These are phyloP conservation scores for Caenorhabditis inopinata DNA, from an alignment of 1,140 invertebrate genomes.

Conservation along the genomic window DNA sequence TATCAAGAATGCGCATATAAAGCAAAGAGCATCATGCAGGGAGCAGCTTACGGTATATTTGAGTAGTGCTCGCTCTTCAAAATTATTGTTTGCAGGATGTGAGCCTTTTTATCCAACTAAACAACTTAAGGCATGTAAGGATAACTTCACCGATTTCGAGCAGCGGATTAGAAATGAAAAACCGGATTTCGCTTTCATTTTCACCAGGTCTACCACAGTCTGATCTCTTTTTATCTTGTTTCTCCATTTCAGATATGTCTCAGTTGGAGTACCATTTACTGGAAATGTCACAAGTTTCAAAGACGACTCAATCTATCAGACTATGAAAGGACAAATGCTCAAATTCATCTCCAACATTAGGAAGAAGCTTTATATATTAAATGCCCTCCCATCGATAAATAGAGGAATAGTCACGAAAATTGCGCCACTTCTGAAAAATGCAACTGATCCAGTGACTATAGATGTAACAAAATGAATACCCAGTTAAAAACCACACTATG, in stretches of 20 bases:
- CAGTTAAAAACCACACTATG: too few relatives aligned
- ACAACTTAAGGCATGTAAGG: not conserved
- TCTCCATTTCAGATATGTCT: not conserved
- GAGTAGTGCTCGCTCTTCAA: too few relatives aligned
- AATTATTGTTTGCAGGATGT: not conserved
- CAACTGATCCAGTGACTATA: not conserved
- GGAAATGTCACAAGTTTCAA: not conserved
- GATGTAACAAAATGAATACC: not conserved
- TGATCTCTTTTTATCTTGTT: too few relatives aligned
- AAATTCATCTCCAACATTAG: conserved; percentile 4
- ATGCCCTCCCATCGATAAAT: not conserved
- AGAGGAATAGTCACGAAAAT: not conserved
- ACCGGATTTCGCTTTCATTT: conserved; percentile 1
- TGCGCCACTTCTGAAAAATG: not conserved
- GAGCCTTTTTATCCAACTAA: not conserved
- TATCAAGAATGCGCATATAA: not conserved
- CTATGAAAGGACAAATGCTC: conserved; percentile 9
- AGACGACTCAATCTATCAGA: not conserved
- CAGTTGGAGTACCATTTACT: not conserved
- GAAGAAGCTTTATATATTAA: not conserved
- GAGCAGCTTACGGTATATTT: not conserved
- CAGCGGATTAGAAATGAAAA: not conserved
- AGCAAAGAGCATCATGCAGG: not conserved
- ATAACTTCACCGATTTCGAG: conserved; percentile 7
- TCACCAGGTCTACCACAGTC: not conserved